phyloP scores from a whole-genome alignment of 2,797 vertebrate species.

The Capromys pilorides region DNA sequence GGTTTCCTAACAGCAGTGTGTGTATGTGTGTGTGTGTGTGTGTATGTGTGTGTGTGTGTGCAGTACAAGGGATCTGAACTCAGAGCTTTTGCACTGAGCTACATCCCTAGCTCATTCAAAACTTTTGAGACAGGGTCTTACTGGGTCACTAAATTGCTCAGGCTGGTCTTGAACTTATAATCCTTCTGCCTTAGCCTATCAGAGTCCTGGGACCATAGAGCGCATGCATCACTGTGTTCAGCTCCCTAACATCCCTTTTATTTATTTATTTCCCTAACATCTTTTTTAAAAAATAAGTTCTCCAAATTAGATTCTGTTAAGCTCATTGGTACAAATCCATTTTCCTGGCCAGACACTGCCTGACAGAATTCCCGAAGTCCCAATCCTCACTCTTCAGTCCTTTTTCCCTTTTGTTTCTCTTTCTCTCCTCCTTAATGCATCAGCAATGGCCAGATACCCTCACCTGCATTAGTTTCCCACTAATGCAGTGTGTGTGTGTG shows the following conservation, averaged over 20 bases:
- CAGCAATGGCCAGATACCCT: background rate
- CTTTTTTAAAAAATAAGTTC: background rate
- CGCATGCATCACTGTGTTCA: background rate
- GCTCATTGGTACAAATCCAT: background rate
- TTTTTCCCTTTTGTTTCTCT: background rate
- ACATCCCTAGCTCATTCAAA: background rate
- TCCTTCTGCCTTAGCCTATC: background rate
- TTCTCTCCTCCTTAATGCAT: background rate
- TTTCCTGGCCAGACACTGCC: background rate
- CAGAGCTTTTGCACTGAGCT: background rate
- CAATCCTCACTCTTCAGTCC: background rate
- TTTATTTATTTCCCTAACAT: background rate
- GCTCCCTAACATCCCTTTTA: background rate
- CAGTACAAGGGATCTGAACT: background rate
- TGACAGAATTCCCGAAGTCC: background rate
- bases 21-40: too few species aligned
- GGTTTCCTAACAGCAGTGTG: background rate
- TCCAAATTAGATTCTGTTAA: background rate
- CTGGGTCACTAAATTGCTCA: background rate
- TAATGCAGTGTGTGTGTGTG: too few species aligned
- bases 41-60: background rate
- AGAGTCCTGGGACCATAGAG: background rate
- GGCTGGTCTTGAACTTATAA: background rate
- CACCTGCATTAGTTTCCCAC: background rate
- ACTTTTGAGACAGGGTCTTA: background rate